Evolutionary conservation across 2,888 invertebrate genomes (phyloP), one percentile per base, ranked within the genome.

Genomic region (Eucriotettix oculatus): DNA sequence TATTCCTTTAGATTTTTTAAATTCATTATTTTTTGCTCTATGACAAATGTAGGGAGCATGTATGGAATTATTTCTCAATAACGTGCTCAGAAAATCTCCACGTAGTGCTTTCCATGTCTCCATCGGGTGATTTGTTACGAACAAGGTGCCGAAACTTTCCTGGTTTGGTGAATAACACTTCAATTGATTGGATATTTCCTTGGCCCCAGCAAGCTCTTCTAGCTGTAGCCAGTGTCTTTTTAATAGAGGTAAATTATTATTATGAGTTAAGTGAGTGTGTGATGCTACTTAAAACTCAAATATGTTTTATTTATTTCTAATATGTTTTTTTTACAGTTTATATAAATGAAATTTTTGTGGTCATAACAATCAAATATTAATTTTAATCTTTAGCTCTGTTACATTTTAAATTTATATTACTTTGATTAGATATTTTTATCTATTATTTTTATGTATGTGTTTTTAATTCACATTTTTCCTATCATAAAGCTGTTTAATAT

Each of bases 171-270:
- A 94, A 92, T 70, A 91, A 90, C 70, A 90, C 92, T 0, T 90
- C 87, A 52, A 92, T 95, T 64, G 92, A 95, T 72, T 95, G 94
- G 94, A 84, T 93, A 71, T 92, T 90, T 73, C 86, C 93, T 0
- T 95, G 95, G 95, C 93, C 95, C 0, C 81, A 86, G 65, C 90
- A 94, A 71, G 95, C 95, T 0, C 71, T 95, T 56, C 76, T 85
- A 59, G 90, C 93, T 0, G 93, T 95, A 0, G 94, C 94, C 0
- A 86, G 86, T 60, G 86, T 89, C 1, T 90, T 85, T 68, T 77
- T 95, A 0, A 82, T 86, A 66, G 86, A 93, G 66, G 84, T 87
- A 54, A n/a, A 41, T 14, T 54, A 16, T 1, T 16, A 1, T n/a
- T 53, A 29, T 53, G 43, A 12, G 9, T 59, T n/a, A n/a, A n/a